phyloP scores from a whole-genome alignment of 1,140 invertebrate genomes.

The Nephotettix cincticeps region DNA sequence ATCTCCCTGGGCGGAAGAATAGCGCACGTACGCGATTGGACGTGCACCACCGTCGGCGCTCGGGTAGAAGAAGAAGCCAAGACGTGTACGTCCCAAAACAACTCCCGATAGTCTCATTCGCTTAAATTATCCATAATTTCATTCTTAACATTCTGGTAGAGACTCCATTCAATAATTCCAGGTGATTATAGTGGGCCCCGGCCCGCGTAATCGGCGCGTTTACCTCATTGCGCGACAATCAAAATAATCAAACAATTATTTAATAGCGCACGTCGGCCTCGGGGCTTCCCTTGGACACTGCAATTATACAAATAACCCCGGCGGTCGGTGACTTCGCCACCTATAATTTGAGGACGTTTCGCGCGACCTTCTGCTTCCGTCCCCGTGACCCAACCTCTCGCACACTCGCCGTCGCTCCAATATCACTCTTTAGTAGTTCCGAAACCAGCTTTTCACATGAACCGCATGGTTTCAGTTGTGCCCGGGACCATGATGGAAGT shows the following conservation, averaged over 20 bases:
- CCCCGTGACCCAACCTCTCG: too few species aligned
- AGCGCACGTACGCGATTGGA: too few species aligned
- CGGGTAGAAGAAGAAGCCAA: not conserved
- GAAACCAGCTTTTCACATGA: too few species aligned
- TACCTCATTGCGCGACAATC: slow-evolving; percentile 25
- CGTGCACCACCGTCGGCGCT: too few species aligned
- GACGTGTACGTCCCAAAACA: slow-evolving; percentile 8
- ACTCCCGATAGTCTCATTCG: slow-evolving; percentile 16
- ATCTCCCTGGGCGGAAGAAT: too few species aligned
- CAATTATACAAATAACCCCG: slow-evolving; percentile 17
- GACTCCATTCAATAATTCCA: slow-evolving; percentile 21
- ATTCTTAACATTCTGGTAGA: slow-evolving; percentile 19
- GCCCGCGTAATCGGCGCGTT: slow-evolving; percentile 15
- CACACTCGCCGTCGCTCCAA: too few species aligned
- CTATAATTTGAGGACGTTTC: not conserved
- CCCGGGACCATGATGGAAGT: too few species aligned
- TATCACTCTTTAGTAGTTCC: too few species aligned
- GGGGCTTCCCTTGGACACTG: not conserved
- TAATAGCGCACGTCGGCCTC: slow-evolving; percentile 18
- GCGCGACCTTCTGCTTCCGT: not conserved
- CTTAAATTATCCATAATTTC: slow-evolving; percentile 26
- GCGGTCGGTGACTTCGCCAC: not conserved
- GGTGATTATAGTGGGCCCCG: slow-evolving; percentile 10
- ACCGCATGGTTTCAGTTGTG: too few species aligned
- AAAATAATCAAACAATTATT: slow-evolving; percentile 29